These are phyloP conservation scores for Sinelater perroti DNA, from an alignment of 2,888 invertebrate species.

Conservation along the genomic window DNA sequence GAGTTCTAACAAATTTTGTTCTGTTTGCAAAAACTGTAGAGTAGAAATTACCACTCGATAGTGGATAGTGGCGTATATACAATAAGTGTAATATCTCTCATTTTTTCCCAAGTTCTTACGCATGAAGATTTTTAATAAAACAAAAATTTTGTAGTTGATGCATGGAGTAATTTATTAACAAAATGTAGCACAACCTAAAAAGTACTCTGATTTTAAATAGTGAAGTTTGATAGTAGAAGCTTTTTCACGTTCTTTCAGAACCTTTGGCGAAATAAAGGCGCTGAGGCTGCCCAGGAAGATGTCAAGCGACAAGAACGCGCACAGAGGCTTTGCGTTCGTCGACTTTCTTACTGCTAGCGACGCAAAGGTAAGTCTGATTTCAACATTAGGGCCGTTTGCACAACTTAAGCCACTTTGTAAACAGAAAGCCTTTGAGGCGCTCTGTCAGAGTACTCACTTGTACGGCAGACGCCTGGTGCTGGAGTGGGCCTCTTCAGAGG, in stretches of 20 bases:
- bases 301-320: conserved; percentile 73
- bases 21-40: no score
- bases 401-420: conserved; percentile 50
- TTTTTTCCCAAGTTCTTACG: no score
- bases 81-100: no score
- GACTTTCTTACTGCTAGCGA: conserved; percentile 89
- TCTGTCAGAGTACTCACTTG: conserved; percentile 97
- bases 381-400: background rate
- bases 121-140: conserved; percentile 8
- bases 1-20: no score
- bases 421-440: conserved; percentile 89
- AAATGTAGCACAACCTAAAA: conserved; percentile 5
- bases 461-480: conserved; percentile 94
- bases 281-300: conserved; percentile 91
- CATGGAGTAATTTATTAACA: conserved; percentile 1
- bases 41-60: no score
- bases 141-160: background rate
- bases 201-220: background rate
- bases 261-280: conserved; percentile 92
- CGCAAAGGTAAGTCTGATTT: conserved; percentile 76
- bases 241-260: no score
- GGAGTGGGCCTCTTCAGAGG: conserved; percentile 90
- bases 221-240: no score
- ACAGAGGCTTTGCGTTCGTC: conserved; percentile 97
- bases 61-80: no score